Conservation (phyloP, 2,888 invertebrate genomes). For the Tricholauxania praeusta region DNA sequence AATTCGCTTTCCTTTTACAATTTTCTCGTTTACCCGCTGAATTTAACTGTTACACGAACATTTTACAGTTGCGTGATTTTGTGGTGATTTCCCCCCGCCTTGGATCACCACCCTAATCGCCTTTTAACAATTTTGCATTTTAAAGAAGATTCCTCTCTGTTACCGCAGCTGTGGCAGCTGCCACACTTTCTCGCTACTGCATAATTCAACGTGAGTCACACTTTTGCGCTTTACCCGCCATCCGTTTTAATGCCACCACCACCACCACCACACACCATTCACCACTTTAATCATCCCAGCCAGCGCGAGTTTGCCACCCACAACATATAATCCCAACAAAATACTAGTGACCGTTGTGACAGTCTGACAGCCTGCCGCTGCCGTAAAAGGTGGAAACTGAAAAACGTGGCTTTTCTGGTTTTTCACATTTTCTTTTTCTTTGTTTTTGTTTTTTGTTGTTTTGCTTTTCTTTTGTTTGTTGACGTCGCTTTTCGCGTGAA, state of each 20-base stretch:
- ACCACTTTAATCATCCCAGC: not conserved
- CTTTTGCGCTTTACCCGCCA: not conserved
- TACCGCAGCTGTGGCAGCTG: too few species aligned
- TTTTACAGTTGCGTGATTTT: constrained; percentile 15
- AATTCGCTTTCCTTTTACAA: not conserved
- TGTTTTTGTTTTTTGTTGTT: constrained; percentile 7
- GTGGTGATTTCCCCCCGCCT: not conserved
- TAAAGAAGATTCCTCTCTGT: not conserved
- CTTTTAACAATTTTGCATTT: constrained; percentile 15
- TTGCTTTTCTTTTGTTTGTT: constrained; percentile 11
- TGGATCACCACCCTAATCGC: not conserved
- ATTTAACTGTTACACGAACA: constrained; percentile 10
- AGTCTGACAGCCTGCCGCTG: not conserved
- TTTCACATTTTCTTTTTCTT: constrained; percentile 12
- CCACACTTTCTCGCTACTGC: not conserved
- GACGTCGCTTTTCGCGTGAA: constrained; percentile 25
- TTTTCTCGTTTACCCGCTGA: not conserved
- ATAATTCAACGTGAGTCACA: not conserved
- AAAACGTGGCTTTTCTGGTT: constrained; percentile 4
- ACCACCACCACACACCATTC: not conserved
- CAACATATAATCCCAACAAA: not conserved
- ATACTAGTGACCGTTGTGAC: not conserved
- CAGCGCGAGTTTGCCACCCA: not conserved
- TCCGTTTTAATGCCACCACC: not conserved
- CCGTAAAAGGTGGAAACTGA: too few species aligned